Percentiles rank a stretch among this genome's conserved stretches.
Evolutionary conservation across 2,888 invertebrate species (phyloP).

Genomic region (Amblyteles armatorius): DNA sequence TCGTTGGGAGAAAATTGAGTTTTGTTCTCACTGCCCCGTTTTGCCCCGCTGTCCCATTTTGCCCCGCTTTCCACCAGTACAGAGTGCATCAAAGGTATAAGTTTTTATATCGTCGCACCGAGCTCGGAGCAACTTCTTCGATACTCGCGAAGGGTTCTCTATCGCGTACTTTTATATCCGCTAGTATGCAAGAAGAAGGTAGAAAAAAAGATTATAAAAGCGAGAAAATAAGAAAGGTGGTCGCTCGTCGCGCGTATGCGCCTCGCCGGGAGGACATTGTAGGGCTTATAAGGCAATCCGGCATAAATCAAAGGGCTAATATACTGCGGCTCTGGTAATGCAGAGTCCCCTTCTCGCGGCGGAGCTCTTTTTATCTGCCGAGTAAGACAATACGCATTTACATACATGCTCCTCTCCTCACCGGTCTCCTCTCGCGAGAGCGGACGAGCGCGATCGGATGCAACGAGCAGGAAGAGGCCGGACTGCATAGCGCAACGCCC

Average conservation of each 20-base stretch:
- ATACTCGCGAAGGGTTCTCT: not conserved
- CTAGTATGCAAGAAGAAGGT: not conserved
- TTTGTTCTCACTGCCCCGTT: no score
- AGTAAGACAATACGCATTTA: constrained; percentile 83
- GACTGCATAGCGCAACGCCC: constrained; percentile 36
- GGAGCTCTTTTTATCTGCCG: constrained; percentile 82
- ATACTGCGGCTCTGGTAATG: constrained; percentile 80
- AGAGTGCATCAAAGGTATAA: constrained; percentile 34
- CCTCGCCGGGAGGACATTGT: constrained; percentile 75
- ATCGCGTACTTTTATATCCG: not conserved
- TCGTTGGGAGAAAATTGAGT: no score
- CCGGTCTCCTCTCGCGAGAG: constrained; percentile 6
- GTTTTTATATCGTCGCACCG: constrained; percentile 37
- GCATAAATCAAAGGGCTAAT: constrained; percentile 84
- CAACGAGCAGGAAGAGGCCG: constrained; percentile 49
- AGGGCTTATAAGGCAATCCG: constrained; percentile 82
- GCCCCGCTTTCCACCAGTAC: not conserved
- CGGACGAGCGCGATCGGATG: constrained; percentile 32
- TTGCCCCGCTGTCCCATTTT: no score
- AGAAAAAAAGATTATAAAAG: not conserved
- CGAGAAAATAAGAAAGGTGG: constrained; percentile 30
- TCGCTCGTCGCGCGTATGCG: constrained; percentile 41
- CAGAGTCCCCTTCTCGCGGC: constrained; percentile 73
- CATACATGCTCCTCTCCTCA: constrained; percentile 73
- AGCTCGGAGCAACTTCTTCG: not conserved